Conservation (phyloP, 2,797 vertebrate species). For the Pipistrellus pygmaeus region DNA sequence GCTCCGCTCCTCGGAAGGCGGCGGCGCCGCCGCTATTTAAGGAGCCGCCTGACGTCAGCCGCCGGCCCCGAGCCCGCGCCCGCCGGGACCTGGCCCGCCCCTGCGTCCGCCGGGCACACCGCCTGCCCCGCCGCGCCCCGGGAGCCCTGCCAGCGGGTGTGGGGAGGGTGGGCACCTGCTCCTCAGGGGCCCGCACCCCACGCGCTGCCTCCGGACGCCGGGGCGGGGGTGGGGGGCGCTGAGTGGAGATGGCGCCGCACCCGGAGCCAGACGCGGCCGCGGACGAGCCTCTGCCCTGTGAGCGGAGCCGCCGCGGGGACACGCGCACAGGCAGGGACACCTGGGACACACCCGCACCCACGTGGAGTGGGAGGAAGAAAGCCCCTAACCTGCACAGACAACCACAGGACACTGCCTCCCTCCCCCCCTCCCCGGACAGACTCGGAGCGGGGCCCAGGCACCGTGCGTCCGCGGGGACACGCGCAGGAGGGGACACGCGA, state of each 20-base stretch:
- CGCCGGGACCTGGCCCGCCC: slow-evolving; percentile 76
- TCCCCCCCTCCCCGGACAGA: not conserved
- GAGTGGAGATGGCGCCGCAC: slow-evolving; percentile 7
- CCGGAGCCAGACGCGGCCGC: not conserved
- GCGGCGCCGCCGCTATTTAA: slow-evolving; percentile 90
- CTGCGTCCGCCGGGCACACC: not conserved
- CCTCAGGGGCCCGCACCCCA: not conserved
- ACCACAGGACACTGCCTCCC: not conserved
- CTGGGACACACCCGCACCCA: slow-evolving; percentile 6
- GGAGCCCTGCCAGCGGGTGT: not conserved
- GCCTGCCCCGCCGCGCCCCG: not conserved
- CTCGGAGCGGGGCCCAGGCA: not conserved
- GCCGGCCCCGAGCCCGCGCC: slow-evolving; percentile 83
- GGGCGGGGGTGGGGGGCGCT: not conserved
- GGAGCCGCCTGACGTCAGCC: slow-evolving; percentile 92
- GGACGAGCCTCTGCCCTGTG: not conserved
- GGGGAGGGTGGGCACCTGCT: not conserved
- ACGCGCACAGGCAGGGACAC: not conserved
- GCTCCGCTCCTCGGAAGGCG: slow-evolving; percentile 79
- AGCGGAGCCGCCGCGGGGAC: not conserved
- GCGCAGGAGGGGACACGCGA: not conserved
- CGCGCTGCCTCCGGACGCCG: not conserved
- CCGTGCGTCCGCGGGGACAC: not conserved
- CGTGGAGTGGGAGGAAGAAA: not conserved
- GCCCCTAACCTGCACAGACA: not conserved